These are phyloP conservation scores for Troilus luridus DNA, from an alignment of 2,888 invertebrate species.

Conservation along the genomic window DNA sequence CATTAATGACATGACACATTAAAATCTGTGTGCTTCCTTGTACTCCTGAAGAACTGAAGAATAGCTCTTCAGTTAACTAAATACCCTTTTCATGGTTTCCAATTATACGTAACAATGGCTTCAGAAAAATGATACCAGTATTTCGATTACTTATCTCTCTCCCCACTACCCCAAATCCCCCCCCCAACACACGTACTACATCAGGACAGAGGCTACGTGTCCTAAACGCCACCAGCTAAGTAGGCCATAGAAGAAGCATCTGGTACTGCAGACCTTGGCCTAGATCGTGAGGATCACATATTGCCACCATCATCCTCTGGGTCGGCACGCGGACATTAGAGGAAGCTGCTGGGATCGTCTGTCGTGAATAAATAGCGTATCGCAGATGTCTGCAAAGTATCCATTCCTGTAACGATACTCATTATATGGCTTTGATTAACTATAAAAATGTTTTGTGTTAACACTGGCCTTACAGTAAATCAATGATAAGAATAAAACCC, in stretches of 20 bases:
- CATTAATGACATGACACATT: too few relatives aligned
- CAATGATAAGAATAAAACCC: too few relatives aligned
- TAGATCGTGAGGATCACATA: background rate
- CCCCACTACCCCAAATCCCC: too few relatives aligned
- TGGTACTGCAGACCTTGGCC: conserved; percentile 4
- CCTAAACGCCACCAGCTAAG: background rate
- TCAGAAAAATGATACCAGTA: background rate
- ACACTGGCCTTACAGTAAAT: too few relatives aligned
- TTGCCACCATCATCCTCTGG: conserved; percentile 12
- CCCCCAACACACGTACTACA: background rate
- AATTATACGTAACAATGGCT: background rate
- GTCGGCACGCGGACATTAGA: background rate
- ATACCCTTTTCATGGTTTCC: too few relatives aligned
- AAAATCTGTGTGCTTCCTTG: too few relatives aligned
- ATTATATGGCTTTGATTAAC: background rate
- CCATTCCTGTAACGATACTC: background rate
- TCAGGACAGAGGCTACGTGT: background rate
- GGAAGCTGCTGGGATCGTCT: background rate
- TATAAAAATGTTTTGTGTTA: too few relatives aligned
- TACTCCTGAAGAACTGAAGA: too few relatives aligned
- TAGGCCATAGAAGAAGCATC: conserved; percentile 23
- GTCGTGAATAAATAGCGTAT: background rate
- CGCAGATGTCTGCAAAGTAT: background rate
- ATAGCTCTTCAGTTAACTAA: too few relatives aligned
- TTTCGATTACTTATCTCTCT: background rate